Evolutionary conservation across 2,113 vertebrate genomes (phyloP).

Genomic region (Ivindomyrus marchei): DNA sequence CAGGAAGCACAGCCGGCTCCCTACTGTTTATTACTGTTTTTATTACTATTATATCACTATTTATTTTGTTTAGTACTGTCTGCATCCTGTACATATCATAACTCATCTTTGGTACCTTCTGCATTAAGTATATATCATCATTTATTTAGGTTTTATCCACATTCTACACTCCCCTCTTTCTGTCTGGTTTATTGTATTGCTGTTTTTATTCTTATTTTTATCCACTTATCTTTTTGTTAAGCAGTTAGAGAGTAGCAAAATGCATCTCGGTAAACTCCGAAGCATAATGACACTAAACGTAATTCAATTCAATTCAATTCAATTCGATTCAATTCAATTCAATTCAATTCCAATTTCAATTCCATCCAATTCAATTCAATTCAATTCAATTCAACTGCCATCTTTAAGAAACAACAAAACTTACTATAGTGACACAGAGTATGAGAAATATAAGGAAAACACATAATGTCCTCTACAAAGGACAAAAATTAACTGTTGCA

Average conservation of each 20-base stretch:
- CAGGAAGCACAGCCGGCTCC: neutral
- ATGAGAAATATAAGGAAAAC: neutral
- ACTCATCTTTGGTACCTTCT: neutral
- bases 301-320: neutral
- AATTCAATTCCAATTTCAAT: neutral
- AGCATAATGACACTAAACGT: neutral
- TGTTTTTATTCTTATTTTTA: neutral
- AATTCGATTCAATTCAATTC: neutral
- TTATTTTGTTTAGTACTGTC: neutral
- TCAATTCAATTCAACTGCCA: neutral
- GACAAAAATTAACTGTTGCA: neutral
- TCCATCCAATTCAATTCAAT: neutral
- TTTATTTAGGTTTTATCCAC: neutral
- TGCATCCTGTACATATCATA: neutral
- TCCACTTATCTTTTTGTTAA: neutral
- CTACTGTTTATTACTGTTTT: neutral
- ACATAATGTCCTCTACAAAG: neutral
- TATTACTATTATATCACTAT: too few relatives aligned
- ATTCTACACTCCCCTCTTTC: neutral
- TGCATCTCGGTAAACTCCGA: neutral
- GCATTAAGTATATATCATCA: neutral
- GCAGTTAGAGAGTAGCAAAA: neutral
- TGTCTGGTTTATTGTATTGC: neutral
- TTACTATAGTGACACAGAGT: neutral
- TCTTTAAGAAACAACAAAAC: neutral